phyloP scores from a whole-genome alignment of 1,140 invertebrate genomes.

The Drosophila albomicans region DNA sequence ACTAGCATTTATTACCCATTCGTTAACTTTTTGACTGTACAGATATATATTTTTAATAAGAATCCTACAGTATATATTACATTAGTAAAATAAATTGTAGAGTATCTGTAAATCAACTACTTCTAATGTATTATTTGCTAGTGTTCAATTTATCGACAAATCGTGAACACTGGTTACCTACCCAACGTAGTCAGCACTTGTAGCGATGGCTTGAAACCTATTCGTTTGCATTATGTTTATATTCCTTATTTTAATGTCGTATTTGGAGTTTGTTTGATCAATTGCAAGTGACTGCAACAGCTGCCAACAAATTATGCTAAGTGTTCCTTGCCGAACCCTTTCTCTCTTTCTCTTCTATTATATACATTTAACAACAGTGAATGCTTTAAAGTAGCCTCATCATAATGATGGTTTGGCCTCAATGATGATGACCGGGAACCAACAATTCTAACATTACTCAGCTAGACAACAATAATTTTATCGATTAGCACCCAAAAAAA shows the following conservation, averaged over 20 bases:
- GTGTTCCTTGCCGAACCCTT: constrained; percentile 3
- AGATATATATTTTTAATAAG: background rate
- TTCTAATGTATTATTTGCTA: constrained; percentile 11
- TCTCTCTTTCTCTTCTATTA: background rate
- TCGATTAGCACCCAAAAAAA: constrained; percentile 66
- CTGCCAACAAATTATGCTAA: constrained; percentile 56
- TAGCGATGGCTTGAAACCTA: constrained; percentile 13
- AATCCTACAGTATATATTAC: background rate
- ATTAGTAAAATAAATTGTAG: constrained; percentile 5
- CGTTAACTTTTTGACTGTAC: background rate
- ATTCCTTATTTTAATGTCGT: constrained; percentile 46
- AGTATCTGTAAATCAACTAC: constrained; percentile 14
- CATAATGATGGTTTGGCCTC: constrained; percentile 47
- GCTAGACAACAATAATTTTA: constrained; percentile 69
- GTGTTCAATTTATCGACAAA: constrained; percentile 68
- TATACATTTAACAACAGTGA: background rate
- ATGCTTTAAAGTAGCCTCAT: constrained; percentile 31
- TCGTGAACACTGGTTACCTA: constrained; percentile 61
- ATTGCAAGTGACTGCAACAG: constrained; percentile 51
- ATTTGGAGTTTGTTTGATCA: constrained; percentile 76
- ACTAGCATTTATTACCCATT: background rate
- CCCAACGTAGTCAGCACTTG: constrained; percentile 32
- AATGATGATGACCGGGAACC: constrained; percentile 51
- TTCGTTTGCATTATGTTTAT: constrained; percentile 57
- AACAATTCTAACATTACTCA: constrained; percentile 15